These are phyloP conservation scores for Imbricaverruca yamaguchii DNA, from an alignment of 2,888 invertebrate genomes.

Conservation along the genomic window DNA sequence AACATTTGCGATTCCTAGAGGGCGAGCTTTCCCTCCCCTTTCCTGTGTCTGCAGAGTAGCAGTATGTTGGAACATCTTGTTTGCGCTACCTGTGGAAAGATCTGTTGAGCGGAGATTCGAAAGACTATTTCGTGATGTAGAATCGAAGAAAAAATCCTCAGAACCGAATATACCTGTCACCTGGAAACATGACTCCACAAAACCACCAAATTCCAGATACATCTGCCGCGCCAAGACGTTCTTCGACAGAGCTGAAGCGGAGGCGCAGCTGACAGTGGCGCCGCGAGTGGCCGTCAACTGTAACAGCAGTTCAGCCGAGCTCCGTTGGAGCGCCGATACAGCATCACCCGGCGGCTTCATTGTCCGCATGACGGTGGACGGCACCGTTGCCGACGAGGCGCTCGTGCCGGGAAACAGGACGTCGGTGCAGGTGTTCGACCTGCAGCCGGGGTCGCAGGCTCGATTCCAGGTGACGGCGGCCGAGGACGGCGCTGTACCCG, in stretches of 20 bases:
- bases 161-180: background rate
- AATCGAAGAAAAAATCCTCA: too few relatives aligned
- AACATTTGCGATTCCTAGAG: too few relatives aligned
- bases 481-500: background rate
- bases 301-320: conserved; percentile 6
- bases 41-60: too few relatives aligned
- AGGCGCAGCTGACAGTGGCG: background rate
- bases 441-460: background rate
- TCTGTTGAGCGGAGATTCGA: too few relatives aligned
- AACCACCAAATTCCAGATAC: background rate
- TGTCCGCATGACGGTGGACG: conserved; percentile 1
- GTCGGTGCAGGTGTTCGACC: background rate
- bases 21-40: too few relatives aligned
- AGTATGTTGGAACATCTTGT: too few relatives aligned
- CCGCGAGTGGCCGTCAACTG: conserved; percentile 9
- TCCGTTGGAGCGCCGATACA: background rate
- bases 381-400: background rate
- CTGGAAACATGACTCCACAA: background rate
- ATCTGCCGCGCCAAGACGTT: conserved; percentile 14
- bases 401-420: background rate
- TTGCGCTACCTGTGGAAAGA: too few relatives aligned
- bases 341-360: background rate
- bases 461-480: background rate
- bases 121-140: too few relatives aligned
- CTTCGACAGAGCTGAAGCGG: background rate